These are phyloP conservation scores for Eulacestoma nigropectus DNA, from an alignment of 2,113 vertebrate species.

Conservation along the genomic window DNA sequence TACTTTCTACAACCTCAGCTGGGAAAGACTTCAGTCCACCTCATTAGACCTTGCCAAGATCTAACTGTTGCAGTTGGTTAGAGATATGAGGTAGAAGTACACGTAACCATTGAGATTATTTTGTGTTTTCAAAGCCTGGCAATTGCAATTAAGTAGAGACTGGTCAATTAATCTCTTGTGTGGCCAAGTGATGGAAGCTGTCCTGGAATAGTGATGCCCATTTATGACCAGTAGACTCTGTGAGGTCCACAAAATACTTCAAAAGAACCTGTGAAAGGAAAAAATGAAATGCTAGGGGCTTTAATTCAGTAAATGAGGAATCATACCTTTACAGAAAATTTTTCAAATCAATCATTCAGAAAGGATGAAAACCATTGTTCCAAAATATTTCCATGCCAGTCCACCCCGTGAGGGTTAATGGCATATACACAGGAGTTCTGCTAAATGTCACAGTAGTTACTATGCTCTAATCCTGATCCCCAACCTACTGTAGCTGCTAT, in stretches of 20 bases:
- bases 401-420: constrained; percentile 61
- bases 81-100: not conserved
- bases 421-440: constrained; percentile 73
- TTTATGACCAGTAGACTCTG: not conserved
- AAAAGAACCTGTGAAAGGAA: not conserved
- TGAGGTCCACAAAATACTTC: not conserved
- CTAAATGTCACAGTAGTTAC: constrained; percentile 82
- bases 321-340: not conserved
- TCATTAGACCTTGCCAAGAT: not conserved
- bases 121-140: not conserved
- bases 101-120: not conserved
- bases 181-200: not conserved
- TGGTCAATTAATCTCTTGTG: not conserved
- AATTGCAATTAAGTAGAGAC: not conserved
- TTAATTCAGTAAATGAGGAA: not conserved
- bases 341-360: not conserved
- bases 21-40: not conserved
- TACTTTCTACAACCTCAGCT: not conserved
- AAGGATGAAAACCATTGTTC: not conserved
- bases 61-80: not conserved
- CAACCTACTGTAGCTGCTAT: constrained; percentile 78
- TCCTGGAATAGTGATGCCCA: not conserved
- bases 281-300: not conserved
- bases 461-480: constrained; percentile 80
- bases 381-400: constrained; percentile 43